phyloP scores from a whole-genome alignment of 2,113 vertebrate species.

The Scopus umbretta region DNA sequence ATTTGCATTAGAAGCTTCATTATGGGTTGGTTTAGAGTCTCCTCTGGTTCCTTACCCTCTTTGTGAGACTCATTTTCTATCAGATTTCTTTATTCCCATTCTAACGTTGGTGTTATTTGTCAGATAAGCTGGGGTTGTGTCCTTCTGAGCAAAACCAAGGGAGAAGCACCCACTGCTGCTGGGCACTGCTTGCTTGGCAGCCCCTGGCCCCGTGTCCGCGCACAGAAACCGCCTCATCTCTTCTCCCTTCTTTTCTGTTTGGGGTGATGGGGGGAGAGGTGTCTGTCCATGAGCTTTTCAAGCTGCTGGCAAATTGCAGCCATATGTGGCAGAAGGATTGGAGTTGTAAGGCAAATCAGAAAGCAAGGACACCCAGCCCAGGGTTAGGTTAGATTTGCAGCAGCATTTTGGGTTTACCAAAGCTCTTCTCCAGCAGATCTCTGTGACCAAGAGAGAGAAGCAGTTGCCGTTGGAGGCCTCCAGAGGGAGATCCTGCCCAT shows the following conservation, averaged over 20 bases:
- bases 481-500: constrained; percentile 26
- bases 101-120: accelerated
- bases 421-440: not conserved
- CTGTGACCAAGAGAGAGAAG: not conserved
- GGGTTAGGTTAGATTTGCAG: not conserved
- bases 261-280: accelerated
- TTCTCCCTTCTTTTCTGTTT: not conserved
- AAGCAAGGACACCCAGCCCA: not conserved
- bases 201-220: accelerated
- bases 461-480: not conserved
- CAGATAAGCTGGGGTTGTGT: accelerated
- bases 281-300: not conserved
- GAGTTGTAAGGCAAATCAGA: not conserved
- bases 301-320: not conserved
- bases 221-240: accelerated
- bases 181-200: not conserved
- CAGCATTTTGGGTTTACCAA: not conserved
- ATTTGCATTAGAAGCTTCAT: not conserved
- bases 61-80: not conserved
- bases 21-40: not conserved
- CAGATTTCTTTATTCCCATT: no score
- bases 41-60: not conserved
- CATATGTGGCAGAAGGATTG: not conserved
- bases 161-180: not conserved
- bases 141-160: not conserved